phyloP scores from a whole-genome alignment of 2,113 vertebrate genomes.

The Seriola aureovittata region DNA sequence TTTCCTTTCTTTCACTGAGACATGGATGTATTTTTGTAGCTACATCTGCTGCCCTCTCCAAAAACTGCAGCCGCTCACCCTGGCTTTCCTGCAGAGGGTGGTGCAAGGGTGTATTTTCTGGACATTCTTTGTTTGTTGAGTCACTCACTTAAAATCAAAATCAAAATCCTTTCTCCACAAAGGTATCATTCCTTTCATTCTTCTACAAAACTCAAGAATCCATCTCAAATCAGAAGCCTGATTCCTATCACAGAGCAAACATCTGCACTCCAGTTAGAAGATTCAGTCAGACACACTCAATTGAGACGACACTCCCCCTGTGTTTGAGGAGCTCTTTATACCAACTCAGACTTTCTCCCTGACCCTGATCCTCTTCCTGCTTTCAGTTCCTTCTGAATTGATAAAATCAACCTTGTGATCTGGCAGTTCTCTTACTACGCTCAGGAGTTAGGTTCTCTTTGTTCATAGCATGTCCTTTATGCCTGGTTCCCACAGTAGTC shows the following conservation, averaged over 20 bases:
- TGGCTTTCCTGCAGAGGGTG: not conserved
- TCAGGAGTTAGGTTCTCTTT: not conserved
- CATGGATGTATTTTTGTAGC: not conserved
- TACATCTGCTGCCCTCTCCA: not conserved
- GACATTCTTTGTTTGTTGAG: not conserved
- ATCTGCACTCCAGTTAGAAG: not conserved
- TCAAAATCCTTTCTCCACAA: not conserved
- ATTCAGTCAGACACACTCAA: not conserved
- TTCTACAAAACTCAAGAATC: not conserved
- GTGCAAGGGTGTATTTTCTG: not conserved
- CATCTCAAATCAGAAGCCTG: not conserved
- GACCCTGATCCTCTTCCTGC: not conserved
- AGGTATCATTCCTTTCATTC: not conserved
- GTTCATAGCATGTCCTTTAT: not conserved
- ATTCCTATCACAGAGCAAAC: not conserved
- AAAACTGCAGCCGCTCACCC: slow-evolving; percentile 12
- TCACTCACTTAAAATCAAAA: not conserved
- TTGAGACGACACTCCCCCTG: not conserved
- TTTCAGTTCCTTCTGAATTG: not conserved
- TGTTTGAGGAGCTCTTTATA: not conserved
- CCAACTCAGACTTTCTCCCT: not conserved
- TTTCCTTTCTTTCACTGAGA: slow-evolving; percentile 23
- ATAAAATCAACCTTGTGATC: not conserved
- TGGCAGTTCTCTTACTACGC: too few species aligned
- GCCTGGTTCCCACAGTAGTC: too few species aligned